These are phyloP conservation scores for Pogonomyrmex barbatus DNA, from an alignment of 1,140 invertebrate genomes.

Conservation along the genomic window DNA sequence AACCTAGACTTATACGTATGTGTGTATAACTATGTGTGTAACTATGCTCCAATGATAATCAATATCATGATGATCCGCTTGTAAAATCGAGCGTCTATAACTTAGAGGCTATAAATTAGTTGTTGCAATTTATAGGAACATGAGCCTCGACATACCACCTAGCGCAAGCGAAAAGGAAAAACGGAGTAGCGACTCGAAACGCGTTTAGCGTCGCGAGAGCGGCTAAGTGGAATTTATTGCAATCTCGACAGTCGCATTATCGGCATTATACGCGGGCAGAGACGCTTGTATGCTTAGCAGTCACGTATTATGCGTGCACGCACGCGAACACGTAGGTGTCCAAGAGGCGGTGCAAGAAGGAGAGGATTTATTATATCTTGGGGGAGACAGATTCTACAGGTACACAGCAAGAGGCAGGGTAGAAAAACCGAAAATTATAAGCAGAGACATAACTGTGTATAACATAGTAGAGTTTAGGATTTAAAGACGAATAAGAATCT, in stretches of 20 bases:
- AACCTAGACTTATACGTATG: neutral
- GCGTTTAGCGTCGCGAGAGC: slow-evolving; percentile 67
- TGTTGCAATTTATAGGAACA: slow-evolving; percentile 45
- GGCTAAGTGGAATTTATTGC: slow-evolving; percentile 76
- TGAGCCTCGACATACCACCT: neutral
- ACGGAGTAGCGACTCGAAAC: slow-evolving; percentile 49
- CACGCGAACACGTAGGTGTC: slow-evolving; percentile 56
- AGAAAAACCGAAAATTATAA: slow-evolving; percentile 6
- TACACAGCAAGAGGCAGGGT: neutral
- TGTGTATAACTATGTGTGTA: neutral
- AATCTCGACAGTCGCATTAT: slow-evolving; percentile 70
- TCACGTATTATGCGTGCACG: slow-evolving; percentile 27
- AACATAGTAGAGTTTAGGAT: slow-evolving; percentile 19
- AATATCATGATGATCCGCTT: slow-evolving; percentile 9
- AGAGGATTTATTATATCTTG: slow-evolving; percentile 54
- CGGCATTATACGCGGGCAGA: slow-evolving; percentile 59
- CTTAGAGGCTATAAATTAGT: slow-evolving; percentile 36
- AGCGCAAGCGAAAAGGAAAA: slow-evolving; percentile 13
- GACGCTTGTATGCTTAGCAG: slow-evolving; percentile 9
- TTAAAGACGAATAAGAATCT: neutral
- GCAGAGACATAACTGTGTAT: slow-evolving; percentile 5
- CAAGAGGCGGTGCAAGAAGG: slow-evolving; percentile 20
- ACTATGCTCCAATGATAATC: neutral
- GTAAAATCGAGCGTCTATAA: slow-evolving; percentile 9
- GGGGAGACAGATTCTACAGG: slow-evolving; percentile 28